phyloP scores from a whole-genome alignment of 2,888 invertebrate species.

The Rugalucina vietnamica region DNA sequence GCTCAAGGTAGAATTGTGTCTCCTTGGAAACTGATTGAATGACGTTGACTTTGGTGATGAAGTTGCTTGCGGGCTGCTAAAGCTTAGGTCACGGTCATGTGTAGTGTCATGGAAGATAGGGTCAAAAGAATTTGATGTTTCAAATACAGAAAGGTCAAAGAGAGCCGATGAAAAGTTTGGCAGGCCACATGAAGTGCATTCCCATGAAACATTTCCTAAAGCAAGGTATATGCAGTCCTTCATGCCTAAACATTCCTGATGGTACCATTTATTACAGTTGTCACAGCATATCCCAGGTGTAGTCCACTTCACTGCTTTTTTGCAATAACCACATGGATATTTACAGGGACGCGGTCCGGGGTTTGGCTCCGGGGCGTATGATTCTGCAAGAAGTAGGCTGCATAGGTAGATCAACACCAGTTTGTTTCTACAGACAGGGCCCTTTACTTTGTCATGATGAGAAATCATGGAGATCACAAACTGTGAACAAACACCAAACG shows the following conservation, averaged over 20 bases:
- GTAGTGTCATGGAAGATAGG: neutral
- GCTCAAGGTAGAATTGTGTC: neutral
- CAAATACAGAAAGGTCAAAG: neutral
- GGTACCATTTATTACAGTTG: slow-evolving; percentile 31
- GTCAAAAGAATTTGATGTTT: neutral
- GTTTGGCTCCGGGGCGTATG: slow-evolving; percentile 34
- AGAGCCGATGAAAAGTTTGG: neutral
- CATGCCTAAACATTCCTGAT: slow-evolving; percentile 30
- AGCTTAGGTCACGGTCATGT: neutral
- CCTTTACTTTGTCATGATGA: too few relatives aligned
- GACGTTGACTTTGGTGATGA: neutral
- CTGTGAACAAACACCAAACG: too few relatives aligned
- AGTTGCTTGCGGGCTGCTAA: neutral
- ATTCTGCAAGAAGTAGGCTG: slow-evolving; percentile 28
- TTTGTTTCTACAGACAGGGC: slow-evolving; percentile 1
- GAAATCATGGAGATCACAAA: too few relatives aligned
- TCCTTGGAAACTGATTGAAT: neutral
- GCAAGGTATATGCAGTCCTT: slow-evolving; percentile 5
- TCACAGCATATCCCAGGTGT: slow-evolving; percentile 22
- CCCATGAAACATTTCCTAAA: slow-evolving; percentile 11
- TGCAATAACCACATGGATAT: slow-evolving; percentile 23
- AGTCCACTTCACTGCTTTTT: slow-evolving; percentile 17
- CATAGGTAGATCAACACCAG: slow-evolving; percentile 26
- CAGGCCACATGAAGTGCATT: slow-evolving; percentile 27
- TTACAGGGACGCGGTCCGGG: slow-evolving; percentile 27